Conservation (phyloP, 2,113 vertebrate species). For the Anas platyrhynchos region DNA sequence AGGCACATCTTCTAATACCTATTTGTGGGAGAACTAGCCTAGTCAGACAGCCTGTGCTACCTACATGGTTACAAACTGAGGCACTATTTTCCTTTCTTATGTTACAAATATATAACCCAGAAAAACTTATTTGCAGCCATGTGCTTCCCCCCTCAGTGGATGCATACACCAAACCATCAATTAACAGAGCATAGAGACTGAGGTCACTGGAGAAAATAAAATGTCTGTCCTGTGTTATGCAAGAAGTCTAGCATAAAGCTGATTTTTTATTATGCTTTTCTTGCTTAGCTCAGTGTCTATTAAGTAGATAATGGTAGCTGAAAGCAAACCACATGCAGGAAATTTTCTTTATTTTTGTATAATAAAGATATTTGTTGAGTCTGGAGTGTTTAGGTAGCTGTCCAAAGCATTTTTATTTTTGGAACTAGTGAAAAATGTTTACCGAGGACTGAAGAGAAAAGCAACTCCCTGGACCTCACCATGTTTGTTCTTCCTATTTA, state of each 20-base stretch:
- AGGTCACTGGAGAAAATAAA: conserved; percentile 17
- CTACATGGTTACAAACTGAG: neutral
- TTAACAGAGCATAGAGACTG: neutral
- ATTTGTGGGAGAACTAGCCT: neutral
- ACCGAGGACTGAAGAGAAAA: neutral
- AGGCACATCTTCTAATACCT: neutral
- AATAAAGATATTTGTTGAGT: conserved; percentile 41
- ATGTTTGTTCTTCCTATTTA: neutral
- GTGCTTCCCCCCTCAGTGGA: neutral
- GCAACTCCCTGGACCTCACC: neutral
- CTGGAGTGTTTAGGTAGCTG: conserved; percentile 45
- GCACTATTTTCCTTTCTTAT: neutral
- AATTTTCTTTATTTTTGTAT: conserved; percentile 34
- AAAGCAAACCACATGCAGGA: conserved; percentile 36
- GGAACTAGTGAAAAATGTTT: conserved; percentile 11
- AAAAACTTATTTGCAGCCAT: neutral
- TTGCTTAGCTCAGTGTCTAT: conserved; percentile 51
- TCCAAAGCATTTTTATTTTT: conserved; percentile 52
- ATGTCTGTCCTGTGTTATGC: neutral
- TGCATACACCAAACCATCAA: neutral
- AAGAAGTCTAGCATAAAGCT: conserved; percentile 12
- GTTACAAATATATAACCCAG: neutral
- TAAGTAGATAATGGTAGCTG: conserved; percentile 10
- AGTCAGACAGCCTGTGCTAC: neutral
- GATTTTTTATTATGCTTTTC: neutral